Evolutionary conservation across 2,888 invertebrate genomes (phyloP), one percentile per base, ranked within the genome.

Genomic region (Drosophila emarginata): DNA sequence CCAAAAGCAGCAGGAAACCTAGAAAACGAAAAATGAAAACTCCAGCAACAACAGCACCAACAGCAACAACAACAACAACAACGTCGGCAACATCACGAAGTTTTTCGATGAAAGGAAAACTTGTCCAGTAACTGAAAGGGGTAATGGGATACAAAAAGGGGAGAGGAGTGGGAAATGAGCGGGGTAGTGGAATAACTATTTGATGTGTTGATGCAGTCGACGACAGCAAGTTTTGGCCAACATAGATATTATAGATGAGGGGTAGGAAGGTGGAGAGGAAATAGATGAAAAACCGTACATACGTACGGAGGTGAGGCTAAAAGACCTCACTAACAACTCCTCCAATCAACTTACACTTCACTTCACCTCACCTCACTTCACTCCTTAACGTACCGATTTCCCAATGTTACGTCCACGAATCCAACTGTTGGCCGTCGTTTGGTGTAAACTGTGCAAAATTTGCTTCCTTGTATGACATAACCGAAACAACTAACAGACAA

Each of bases 391-490:
- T 36, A 54, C 23, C 57, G 57, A 57, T 57, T 57, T 57, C 57
- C 57, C 57, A 57, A 57, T 57, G 57, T 57, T 57, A 57, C 57
- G 57, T 57, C n/a, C 14, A 7, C 56, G 7, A 51, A 52, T 21
- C 60, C 50, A 21, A 45, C 50, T 52, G 57, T 70, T 73, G 69
- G 69, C 59, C 61, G 70, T 78, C 86, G 73, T 66, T 66, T 72
- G 54, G 68, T 68, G 74, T 61, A 64, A 51, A 57, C 74, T 73
- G 74, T 7, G 62, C 63, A 77, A 18, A 45, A 66, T 82, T 79
- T 67, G 79, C 89, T 89, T 89, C 89, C 89, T 89, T 79, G 89
- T 89, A 89, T 89, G 89, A 89, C 89, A 89, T 89, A 89, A 89
- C 78, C 69, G 32, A 45, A 45, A 18, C 45, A 45, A 21, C 45